Base-by-base conservation (phyloP, 2,888 invertebrate genomes). In the Lycia hirtaria region DNA sequence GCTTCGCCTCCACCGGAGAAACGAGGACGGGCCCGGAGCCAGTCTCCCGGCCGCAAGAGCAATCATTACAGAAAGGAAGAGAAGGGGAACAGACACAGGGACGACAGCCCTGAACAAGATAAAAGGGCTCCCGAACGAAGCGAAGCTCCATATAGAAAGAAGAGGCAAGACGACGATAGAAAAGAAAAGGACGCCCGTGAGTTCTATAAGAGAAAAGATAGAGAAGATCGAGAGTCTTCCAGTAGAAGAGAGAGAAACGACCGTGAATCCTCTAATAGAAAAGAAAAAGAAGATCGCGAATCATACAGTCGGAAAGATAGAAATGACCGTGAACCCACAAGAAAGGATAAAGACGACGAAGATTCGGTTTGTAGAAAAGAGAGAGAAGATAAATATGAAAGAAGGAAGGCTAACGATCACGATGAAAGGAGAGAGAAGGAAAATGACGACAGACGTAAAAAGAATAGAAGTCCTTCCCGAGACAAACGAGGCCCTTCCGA, bases 1-100 rank as follows among this genome's bases (percentile, higher is more conserved):
- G 49, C 67, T 0, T 88, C 90, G 0, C 86, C 88, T 0, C 81
- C 81, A 2, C 87, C 87, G 0, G 86, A 85, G 17, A 90, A 88
- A 61, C 78, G 78, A 60, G 76, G 86, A 1, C 80, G 83, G 1
- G 47, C 10, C 10, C 80, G 70, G 48, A 89, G 88, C 50, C 73
- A 78, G 0, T 83, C 88, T 0, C 72, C 73, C 1, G 83, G 83
- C 4, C 75, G 67, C 55, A 83, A 73, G 63, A 68, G 62, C 12
- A 69, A 61, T 14, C 78, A 81, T 53, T 76, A 80, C 48, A 62
- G 30, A 43, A 63, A 56, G 56, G 79, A 76, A 75, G 68, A 17
- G 10, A 41, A 60, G 72, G 72, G 65, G 73, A 77, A 55, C 58
- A 67, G 70, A 26, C 73, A 71, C 57, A 68, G 72, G 22, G 72